Base-by-base conservation (phyloP, 2,797 vertebrate species). In the Microtus obscurus region DNA sequence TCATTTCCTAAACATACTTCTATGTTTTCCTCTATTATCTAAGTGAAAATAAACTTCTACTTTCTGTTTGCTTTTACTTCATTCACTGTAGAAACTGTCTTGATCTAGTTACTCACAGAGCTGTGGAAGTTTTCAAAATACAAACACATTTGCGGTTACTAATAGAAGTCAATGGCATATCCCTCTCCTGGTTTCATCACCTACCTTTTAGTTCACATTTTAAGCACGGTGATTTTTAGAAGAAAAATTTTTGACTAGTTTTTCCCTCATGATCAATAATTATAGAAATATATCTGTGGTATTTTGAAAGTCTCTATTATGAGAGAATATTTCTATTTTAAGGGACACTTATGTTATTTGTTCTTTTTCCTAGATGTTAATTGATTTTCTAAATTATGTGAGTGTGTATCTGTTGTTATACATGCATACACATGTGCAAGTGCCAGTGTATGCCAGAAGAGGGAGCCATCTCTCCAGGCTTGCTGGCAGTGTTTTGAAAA, bases 151-250 rank as follows among this genome's bases (percentile, higher is more conserved):
- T 6, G n/a, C 25, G n/a, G 12, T 10, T 79, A 31, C 29, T 76
- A 65, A 56, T 43, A 13, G 21, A 25, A 91, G 1, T 19, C 25
- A 37, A 12, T 6, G 19, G 0, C 2, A 31, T 89, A 25, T 83
- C 19, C 2, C n/a, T 11, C 0, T 40, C 13, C 25, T 37, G 11
- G 2, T 69, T 77, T 82, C 3, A 79, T 19, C 17, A 0, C 1
- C 25, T 2, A 0, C 1, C 11, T 92, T 85, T 79, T 51, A 6
- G 8, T 63, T 21, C 19, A 29, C 31, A 12, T 34, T 3, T 43
- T 88, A 17, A 89, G 2, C 2, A 51, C 5, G 29, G 8, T 61
- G 53, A 73, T 79, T 87, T 86, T 43, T 53, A 0, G 17, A 56
- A 56, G 53, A 56, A 56, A 56, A 56, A 6, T 19, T 8, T 59